Conservation (phyloP, 2,888 invertebrate species). For the Carabus problematicus region DNA sequence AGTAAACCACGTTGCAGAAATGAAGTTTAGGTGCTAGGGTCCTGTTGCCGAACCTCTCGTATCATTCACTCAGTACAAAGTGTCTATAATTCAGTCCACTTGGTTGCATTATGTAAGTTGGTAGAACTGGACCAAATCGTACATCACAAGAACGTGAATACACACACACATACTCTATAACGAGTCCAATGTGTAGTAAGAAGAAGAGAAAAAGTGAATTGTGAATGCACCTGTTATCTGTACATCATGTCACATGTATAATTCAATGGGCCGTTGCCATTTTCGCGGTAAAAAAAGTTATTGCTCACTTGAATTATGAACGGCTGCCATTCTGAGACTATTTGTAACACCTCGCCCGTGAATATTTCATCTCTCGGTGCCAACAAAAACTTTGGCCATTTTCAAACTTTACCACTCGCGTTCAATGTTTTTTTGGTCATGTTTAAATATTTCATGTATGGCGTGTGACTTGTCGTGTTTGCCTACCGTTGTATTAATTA, state of each 20-base stretch:
- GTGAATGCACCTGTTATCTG: constrained; percentile 37
- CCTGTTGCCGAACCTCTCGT: too few species aligned
- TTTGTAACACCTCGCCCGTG: constrained; percentile 13
- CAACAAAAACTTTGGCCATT: constrained; percentile 33
- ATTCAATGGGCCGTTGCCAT: constrained; percentile 17
- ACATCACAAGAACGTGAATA: constrained; percentile 14
- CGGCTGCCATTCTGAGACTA: constrained; percentile 30
- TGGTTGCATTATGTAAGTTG: too few species aligned
- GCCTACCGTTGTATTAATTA: constrained; percentile 5
- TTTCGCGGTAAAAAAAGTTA: constrained; percentile 32
- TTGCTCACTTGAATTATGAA: constrained; percentile 38
- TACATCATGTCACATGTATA: constrained; percentile 38
- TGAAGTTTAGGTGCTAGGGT: too few species aligned
- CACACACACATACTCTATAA: background rate
- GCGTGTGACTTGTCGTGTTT: background rate
- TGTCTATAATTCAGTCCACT: too few species aligned
- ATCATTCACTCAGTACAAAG: too few species aligned
- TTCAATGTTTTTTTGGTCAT: background rate
- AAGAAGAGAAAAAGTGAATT: constrained; percentile 31
- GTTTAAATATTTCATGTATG: constrained; percentile 10
- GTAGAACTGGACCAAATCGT: constrained; percentile 12
- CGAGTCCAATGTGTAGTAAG: background rate
- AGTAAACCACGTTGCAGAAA: too few species aligned
- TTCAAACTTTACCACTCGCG: constrained; percentile 6
- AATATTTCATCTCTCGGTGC: constrained; percentile 25